These are phyloP conservation scores for Tenodera sinensis DNA, from an alignment of 2,888 invertebrate species.

Conservation along the genomic window DNA sequence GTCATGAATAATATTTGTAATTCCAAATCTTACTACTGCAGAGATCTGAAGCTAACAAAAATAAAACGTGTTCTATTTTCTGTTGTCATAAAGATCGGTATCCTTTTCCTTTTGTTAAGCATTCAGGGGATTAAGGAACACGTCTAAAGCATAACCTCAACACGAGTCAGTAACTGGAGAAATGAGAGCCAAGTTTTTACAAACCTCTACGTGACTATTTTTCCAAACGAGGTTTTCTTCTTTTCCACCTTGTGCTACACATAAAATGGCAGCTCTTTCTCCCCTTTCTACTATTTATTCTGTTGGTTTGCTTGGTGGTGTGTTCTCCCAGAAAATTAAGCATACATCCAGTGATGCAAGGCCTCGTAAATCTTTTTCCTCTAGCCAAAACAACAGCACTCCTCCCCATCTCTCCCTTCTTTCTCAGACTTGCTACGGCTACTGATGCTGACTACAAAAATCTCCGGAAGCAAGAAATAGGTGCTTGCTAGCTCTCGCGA, in stretches of 20 bases:
- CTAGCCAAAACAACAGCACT: constrained; percentile 26
- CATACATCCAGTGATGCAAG: constrained; percentile 21
- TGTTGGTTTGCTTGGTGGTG: constrained; percentile 13
- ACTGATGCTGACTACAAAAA: constrained; percentile 15
- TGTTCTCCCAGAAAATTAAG: constrained; percentile 24
- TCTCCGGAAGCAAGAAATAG: constrained; percentile 19
- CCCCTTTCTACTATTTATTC: constrained; percentile 22
- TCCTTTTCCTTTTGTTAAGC: neutral
- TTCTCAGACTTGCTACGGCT: neutral
- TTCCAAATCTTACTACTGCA: too few relatives aligned
- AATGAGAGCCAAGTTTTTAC: neutral
- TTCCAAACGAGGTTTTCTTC: constrained; percentile 2
- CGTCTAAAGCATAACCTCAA: neutral
- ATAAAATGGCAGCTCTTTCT: constrained; percentile 6
- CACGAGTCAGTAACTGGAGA: neutral
- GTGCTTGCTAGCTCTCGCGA: neutral
- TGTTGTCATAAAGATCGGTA: too few relatives aligned
- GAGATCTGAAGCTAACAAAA: too few relatives aligned
- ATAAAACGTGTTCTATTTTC: too few relatives aligned
- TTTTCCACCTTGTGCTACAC: neutral
- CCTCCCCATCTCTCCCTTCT: neutral
- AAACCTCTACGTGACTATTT: constrained; percentile 12
- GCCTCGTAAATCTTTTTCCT: constrained; percentile 23
- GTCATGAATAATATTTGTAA: too few relatives aligned
- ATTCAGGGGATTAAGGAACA: neutral